Evolutionary conservation across 2,888 invertebrate species (phyloP).

Genomic region (Aleiodes leptofemur): DNA sequence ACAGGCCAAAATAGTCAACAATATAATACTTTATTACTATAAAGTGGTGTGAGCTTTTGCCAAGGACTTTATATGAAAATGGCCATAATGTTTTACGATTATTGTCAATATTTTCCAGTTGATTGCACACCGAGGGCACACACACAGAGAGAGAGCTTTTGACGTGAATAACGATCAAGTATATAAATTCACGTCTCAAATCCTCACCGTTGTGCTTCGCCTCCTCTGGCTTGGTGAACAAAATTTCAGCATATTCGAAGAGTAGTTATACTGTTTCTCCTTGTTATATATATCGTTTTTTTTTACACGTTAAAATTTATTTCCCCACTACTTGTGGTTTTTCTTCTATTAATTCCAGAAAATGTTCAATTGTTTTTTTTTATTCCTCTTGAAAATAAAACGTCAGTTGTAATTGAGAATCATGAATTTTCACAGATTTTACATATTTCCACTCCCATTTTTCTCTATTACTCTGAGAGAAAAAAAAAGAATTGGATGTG

Average conservation of each 20-base stretch:
- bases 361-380: background rate
- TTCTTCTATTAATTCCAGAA: background rate
- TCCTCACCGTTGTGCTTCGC: conserved; percentile 76
- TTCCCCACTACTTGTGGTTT: background rate
- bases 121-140: conserved; percentile 32
- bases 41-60: conserved; percentile 15
- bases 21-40: conserved; percentile 36
- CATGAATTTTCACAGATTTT: too few species aligned
- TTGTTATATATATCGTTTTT: too few species aligned
- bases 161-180: conserved; percentile 35
- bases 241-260: conserved; percentile 78
- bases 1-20: conserved; percentile 21
- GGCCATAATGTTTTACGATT: conserved; percentile 45
- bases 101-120: conserved; percentile 44
- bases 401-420: too few species aligned
- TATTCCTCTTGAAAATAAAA: background rate
- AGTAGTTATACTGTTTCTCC: background rate
- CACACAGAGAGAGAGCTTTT: background rate
- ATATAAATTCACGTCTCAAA: conserved; percentile 40
- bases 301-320: background rate
- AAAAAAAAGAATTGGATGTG: background rate
- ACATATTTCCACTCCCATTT: too few species aligned
- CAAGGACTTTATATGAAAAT: conserved; percentile 18
- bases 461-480: too few species aligned
- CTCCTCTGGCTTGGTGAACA: conserved; percentile 79